Base-by-base conservation (phyloP, 2,888 invertebrate genomes). In the Agrochola litura region DNA sequence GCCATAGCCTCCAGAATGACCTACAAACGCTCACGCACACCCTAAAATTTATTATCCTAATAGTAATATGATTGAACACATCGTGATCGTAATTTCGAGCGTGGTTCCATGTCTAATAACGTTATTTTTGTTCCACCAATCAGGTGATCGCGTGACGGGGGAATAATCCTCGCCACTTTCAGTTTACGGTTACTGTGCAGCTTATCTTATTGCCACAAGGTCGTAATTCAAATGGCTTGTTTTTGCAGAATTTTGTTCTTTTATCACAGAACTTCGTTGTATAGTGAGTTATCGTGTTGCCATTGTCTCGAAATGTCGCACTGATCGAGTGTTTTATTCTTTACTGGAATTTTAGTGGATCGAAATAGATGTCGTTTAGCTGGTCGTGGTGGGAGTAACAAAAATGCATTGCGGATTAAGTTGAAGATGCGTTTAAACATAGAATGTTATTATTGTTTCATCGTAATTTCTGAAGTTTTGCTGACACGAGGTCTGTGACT, bases 81-180 rank as follows among this genome's bases (percentile, higher is more conserved):
- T 88, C 89, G 87, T 89, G 90, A 89, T 90, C 91, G 89, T 92
- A 92, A 93, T 92, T 92, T 91, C 88, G 84, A 91, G 85, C 89
- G 86, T 86, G 88, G 88, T 91, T 91, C 91, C 91, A 90, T 90
- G 89, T 90, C 89, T 92, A 93, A 93, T 94, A 95, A 94, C 92
- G 92, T 93, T 93, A 93, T 92, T 93, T 93, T 92, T 91, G 91
- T 90, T 90, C 90, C 85, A 86, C 90, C 92, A 92, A 92, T 93
- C 92, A 92, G 90, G 89, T 90, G 90, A 90, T 94, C 90, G 94
- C 94, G 93, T 94, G 93, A 89, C 90, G 79, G 71, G 77, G 87
- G 86, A 85, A 89, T 87, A 88, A 89, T 86, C 84, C 84, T 76
- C 73, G 72, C 77, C 82, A 84, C 49, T 81, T 81, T 76, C 64